A percentile compares a stretch with the other conserved stretches of the same genome.
Evolutionary conservation across 2,113 vertebrate genomes (phyloP).

Genomic region (Plecotus auritus): DNA sequence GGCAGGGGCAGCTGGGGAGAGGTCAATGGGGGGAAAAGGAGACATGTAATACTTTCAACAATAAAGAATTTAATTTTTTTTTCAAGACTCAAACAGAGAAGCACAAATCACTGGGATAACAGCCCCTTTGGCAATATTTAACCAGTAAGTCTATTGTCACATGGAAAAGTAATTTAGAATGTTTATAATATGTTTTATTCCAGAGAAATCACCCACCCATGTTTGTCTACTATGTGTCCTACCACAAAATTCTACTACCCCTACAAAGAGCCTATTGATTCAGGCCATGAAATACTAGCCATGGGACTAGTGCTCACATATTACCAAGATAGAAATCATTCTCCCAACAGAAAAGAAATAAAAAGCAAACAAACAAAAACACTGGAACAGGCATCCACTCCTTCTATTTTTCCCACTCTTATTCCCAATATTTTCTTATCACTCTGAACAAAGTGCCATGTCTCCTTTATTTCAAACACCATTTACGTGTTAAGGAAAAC

Average conservation of each 20-base stretch:
- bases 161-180: slow-evolving; percentile 49
- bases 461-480: not conserved
- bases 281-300: not conserved
- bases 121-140: slow-evolving; percentile 69
- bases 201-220: slow-evolving; percentile 51
- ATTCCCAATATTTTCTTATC: not conserved
- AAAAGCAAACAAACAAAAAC: not conserved
- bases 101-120: not conserved
- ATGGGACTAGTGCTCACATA: not conserved
- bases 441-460: not conserved
- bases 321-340: not conserved
- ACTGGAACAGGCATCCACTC: not conserved
- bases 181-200: slow-evolving; percentile 9
- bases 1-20: too few species aligned
- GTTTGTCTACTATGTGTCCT: slow-evolving; percentile 31
- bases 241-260: not conserved
- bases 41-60: too few species aligned
- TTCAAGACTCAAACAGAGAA: not conserved
- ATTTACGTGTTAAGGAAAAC: not conserved
- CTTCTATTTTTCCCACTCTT: not conserved
- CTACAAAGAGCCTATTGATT: slow-evolving; percentile 4
- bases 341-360: not conserved
- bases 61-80: too few species aligned
- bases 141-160: slow-evolving; percentile 51
- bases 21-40: too few species aligned